These are phyloP conservation scores for Thermophis baileyi DNA, from an alignment of 2,113 vertebrate species.

Conservation along the genomic window DNA sequence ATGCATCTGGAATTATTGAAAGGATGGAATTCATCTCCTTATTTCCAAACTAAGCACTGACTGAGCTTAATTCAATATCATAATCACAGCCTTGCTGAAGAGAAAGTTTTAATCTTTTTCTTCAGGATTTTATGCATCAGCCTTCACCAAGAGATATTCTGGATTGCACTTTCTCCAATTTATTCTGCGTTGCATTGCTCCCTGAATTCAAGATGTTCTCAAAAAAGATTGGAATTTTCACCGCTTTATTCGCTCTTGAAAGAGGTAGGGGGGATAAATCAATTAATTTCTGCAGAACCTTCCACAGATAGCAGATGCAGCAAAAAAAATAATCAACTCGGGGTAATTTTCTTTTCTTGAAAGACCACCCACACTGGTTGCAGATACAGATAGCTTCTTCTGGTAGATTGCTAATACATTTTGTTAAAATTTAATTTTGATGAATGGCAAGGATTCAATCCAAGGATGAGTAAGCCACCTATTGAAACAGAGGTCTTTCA, in stretches of 20 bases:
- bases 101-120: background rate
- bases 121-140: background rate
- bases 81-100: background rate
- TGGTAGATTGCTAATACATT: background rate
- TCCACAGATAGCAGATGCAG: background rate
- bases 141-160: background rate
- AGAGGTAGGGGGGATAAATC: background rate
- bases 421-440: background rate
- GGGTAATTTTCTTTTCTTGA: background rate
- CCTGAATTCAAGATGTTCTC: slow-evolving; percentile 5
- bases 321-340: background rate
- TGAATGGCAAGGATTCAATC: background rate
- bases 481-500: background rate
- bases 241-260: background rate
- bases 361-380: background rate
- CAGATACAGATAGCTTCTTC: background rate
- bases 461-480: background rate
- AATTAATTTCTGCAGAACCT: background rate
- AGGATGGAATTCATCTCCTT: background rate
- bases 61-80: background rate
- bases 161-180: slow-evolving; percentile 2
- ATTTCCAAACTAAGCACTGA: background rate
- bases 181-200: background rate
- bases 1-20: background rate
- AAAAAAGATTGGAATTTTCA: background rate